phyloP scores from a whole-genome alignment of 1,140 invertebrate species.

The Drosophila pallidifrons region DNA sequence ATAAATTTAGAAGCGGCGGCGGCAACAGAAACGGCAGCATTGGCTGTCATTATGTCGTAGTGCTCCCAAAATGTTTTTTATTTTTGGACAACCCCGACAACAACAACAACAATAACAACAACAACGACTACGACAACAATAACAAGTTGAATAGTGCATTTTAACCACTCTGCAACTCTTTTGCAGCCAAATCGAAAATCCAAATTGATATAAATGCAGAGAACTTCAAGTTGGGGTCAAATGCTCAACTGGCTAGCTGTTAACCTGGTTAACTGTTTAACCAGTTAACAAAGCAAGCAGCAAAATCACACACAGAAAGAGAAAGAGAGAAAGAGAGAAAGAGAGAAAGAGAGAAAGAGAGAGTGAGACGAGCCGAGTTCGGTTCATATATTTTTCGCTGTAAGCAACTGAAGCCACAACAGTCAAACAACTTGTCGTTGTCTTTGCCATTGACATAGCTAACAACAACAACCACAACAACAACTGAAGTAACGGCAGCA shows the following conservation, averaged over 20 bases:
- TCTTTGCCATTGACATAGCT: constrained; percentile 32
- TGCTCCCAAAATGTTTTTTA: constrained; percentile 80
- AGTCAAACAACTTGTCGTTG: constrained; percentile 40
- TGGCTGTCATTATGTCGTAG: constrained; percentile 64
- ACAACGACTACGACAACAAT: constrained; percentile 28
- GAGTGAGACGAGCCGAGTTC: background rate
- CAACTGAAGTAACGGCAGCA: constrained; percentile 20
- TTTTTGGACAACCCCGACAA: constrained; percentile 68
- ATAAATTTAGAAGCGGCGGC: constrained; percentile 73
- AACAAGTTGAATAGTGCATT: constrained; percentile 33
- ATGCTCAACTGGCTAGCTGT: background rate
- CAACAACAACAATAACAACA: constrained; percentile 43
- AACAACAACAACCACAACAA: constrained; percentile 41
- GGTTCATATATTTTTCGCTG: constrained; percentile 32
- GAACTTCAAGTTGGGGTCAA: background rate
- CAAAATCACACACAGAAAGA: background rate
- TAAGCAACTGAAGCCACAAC: constrained; percentile 39
- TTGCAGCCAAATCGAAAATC: background rate
- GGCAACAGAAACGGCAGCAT: constrained; percentile 26
- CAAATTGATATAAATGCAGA: background rate
- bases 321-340: no score
- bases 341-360: no score
- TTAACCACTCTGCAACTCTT: constrained; percentile 19
- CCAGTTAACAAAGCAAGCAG: background rate
- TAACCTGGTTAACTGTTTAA: background rate